Conservation (phyloP, 2,113 vertebrate species). For the Hippocampus comes region DNA sequence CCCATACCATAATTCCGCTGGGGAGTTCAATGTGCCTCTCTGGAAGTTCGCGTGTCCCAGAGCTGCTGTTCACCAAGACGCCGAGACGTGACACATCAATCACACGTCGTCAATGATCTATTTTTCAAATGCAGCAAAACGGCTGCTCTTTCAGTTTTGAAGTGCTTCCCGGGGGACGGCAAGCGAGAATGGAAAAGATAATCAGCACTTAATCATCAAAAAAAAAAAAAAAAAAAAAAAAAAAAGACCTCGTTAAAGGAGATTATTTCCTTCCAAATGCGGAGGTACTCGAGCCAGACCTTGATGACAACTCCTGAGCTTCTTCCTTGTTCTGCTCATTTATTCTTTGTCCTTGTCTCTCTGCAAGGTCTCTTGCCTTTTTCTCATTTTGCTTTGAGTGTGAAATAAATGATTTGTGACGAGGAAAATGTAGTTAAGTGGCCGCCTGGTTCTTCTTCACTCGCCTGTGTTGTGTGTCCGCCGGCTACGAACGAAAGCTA, state of each 20-base stretch:
- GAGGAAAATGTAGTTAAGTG: neutral
- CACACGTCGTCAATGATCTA: neutral
- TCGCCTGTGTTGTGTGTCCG: neutral
- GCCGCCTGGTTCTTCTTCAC: neutral
- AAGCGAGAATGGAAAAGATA: neutral
- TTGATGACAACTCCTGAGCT: neutral
- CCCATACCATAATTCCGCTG: neutral
- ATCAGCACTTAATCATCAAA: neutral
- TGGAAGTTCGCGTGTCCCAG: neutral
- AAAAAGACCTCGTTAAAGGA: neutral
- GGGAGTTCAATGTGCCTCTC: neutral
- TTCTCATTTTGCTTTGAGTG: no score
- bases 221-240: neutral
- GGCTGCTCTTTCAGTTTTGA: neutral
- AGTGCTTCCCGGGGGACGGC: conserved; percentile 1
- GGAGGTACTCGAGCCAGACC: neutral
- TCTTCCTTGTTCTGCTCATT: neutral
- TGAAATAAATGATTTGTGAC: neutral
- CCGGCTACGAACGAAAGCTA: neutral
- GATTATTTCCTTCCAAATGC: neutral
- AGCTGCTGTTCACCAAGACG: neutral
- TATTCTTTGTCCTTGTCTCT: conserved; percentile 4
- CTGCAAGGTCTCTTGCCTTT: neutral
- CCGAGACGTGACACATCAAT: neutral
- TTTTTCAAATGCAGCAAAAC: conserved; percentile 6